phyloP scores from a whole-genome alignment of 2,888 invertebrate genomes.

The Aradus depressus region DNA sequence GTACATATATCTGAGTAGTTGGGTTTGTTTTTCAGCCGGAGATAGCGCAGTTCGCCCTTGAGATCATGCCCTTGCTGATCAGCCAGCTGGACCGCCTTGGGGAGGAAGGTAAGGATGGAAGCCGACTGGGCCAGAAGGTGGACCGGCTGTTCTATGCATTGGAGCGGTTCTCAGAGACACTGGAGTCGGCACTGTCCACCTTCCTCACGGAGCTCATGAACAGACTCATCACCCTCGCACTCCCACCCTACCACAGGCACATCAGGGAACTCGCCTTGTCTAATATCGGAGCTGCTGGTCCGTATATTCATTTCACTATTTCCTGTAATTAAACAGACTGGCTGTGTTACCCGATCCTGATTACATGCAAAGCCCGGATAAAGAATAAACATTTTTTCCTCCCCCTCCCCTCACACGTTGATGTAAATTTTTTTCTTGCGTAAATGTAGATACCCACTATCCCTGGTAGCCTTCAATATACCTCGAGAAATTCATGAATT shows the following conservation, averaged over 20 bases:
- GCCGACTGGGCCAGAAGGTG: constrained; percentile 45
- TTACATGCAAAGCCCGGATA: no score
- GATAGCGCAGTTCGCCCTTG: constrained; percentile 57
- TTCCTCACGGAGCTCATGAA: constrained; percentile 63
- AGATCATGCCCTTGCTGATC: constrained; percentile 60
- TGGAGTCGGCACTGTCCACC: constrained; percentile 58
- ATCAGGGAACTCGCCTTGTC: constrained; percentile 57
- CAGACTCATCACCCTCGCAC: constrained; percentile 48
- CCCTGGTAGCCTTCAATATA: not conserved
- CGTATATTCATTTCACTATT: not conserved
- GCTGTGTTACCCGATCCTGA: not conserved
- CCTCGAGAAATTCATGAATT: no score
- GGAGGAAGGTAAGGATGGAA: constrained; percentile 21
- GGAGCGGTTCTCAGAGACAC: constrained; percentile 67
- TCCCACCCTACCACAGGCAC: constrained; percentile 46
- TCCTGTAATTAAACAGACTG: not conserved
- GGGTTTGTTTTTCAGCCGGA: constrained; percentile 57
- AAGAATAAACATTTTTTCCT: no score
- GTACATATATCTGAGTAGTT: no score
- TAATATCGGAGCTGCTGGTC: constrained; percentile 51
- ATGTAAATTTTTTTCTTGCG: not conserved
- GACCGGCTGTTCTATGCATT: constrained; percentile 68
- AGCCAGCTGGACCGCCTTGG: constrained; percentile 52
- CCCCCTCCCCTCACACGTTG: not conserved
- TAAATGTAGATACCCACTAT: not conserved